Evolutionary conservation across 92 coral and sea anemone genomes (phyloP).

Genomic region (Virgularia gustaviana): DNA sequence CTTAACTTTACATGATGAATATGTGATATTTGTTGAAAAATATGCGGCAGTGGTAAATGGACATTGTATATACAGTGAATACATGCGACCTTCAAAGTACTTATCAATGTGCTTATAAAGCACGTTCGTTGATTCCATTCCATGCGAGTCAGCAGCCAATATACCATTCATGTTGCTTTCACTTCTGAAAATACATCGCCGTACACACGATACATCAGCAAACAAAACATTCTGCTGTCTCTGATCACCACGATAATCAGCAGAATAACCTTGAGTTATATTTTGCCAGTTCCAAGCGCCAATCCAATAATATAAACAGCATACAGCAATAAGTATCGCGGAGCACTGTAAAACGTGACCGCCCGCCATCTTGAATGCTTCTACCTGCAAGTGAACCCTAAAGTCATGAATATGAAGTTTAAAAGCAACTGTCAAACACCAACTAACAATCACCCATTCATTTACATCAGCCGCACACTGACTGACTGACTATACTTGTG

Average conservation of each 20-base stretch:
- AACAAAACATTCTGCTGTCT: background rate
- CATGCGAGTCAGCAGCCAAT: conserved; percentile 1
- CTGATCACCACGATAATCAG: background rate
- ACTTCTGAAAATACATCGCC: background rate
- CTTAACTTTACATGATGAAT: conserved; percentile 17
- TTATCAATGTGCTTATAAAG: background rate
- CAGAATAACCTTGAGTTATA: conserved; percentile 2
- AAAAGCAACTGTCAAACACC: no score
- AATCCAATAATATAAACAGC: background rate
- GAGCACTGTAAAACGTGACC: conserved; percentile 5
- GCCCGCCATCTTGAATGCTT: no score
- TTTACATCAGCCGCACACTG: no score
- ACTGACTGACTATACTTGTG: no score
- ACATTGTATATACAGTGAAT: background rate
- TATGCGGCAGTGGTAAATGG: background rate
- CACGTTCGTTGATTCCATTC: conserved; percentile 4
- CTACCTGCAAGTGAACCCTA: no score
- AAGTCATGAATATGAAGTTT: no score
- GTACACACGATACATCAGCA: conserved; percentile 6
- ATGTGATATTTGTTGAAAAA: background rate
- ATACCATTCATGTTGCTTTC: background rate
- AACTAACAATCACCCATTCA: no score
- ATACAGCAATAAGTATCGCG: conserved; percentile 1
- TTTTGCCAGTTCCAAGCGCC: conserved; percentile 10
- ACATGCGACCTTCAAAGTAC: conserved; percentile 5